Percentiles rank a stretch among this genome's conserved stretches.
Evolutionary conservation across 2,797 vertebrate genomes (phyloP).

Genomic region (Vireo griseus): DNA sequence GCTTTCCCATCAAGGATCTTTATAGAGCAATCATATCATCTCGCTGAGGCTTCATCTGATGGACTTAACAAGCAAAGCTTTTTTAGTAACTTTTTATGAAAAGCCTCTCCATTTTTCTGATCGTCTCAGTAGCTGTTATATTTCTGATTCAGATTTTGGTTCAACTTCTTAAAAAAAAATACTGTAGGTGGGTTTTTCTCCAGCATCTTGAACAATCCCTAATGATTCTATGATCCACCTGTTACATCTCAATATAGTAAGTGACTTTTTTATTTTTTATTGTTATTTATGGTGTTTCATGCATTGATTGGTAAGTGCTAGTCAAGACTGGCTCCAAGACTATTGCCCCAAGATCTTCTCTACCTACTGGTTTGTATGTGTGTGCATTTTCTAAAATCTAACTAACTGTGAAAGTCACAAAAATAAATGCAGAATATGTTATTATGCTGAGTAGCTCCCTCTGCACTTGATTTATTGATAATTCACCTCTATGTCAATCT

Average conservation of each 20-base stretch:
- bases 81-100: neutral
- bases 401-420: neutral
- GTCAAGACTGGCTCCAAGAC: neutral
- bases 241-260: neutral
- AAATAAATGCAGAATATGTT: neutral
- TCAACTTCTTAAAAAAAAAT: neutral
- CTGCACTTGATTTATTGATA: neutral
- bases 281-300: neutral
- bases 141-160: neutral
- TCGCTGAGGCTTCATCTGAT: neutral
- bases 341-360: neutral
- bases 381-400: neutral
- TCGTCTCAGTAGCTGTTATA: neutral
- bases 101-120: neutral
- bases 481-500: neutral
- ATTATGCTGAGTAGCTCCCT: neutral
- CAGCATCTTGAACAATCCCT: neutral
- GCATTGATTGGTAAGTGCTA: neutral
- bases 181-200: neutral
- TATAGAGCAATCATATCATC: conserved; percentile 11
- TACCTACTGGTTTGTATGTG: neutral
- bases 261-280: neutral
- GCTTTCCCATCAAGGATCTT: conserved; percentile 21
- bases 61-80: neutral
- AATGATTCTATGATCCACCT: neutral